A percentile compares a stretch with the other conserved stretches of the same genome.
Conservation (phyloP, 2,888 invertebrate species). For the Acleris emargana region DNA sequence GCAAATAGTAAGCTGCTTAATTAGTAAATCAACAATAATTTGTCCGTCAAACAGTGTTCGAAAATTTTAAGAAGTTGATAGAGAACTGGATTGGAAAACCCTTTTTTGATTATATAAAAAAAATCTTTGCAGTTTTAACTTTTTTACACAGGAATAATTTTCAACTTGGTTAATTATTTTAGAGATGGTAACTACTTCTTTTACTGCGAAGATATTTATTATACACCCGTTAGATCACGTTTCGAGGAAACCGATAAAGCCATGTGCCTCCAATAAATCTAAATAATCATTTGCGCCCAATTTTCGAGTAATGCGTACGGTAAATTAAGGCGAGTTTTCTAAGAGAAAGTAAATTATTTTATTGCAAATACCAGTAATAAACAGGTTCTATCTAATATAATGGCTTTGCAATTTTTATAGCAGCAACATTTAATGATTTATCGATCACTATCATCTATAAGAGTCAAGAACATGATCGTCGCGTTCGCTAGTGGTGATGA, state of each 20-base stretch:
- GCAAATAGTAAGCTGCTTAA: constrained; percentile 17
- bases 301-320: constrained; percentile 52
- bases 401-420: constrained; percentile 58
- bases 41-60: background rate
- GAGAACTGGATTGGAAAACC: no score
- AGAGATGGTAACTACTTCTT: background rate
- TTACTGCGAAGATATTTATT: background rate
- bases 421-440: constrained; percentile 56
- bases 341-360: constrained; percentile 80
- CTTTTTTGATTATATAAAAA: no score
- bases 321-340: constrained; percentile 61
- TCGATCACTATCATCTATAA: constrained; percentile 41
- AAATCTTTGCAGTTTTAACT: no score
- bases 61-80: background rate
- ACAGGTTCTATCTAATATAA: constrained; percentile 63
- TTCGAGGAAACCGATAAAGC: constrained; percentile 3
- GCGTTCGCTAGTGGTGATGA: constrained; percentile 16
- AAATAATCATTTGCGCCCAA: constrained; percentile 64
- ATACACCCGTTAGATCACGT: constrained; percentile 4
- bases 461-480: constrained; percentile 8
- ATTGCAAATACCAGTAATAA: constrained; percentile 67
- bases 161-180: no score
- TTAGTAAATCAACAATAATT: constrained; percentile 8
- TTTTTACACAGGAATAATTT: no score
- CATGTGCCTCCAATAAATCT: constrained; percentile 62